phyloP scores from a whole-genome alignment of 2,113 vertebrate species.

The Periophthalmodon schlosseri region DNA sequence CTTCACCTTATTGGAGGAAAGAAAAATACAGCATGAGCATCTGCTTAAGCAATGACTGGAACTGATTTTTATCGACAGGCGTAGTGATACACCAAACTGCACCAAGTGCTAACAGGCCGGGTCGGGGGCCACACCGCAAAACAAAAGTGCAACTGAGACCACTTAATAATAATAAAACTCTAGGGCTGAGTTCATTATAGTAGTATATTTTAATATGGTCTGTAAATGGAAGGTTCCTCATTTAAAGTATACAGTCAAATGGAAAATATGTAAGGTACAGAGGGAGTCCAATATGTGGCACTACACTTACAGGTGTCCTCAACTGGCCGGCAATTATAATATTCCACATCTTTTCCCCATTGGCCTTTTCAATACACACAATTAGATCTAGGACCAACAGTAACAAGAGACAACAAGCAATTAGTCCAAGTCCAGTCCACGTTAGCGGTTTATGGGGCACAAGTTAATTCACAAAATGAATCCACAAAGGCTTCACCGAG shows the following conservation, averaged over 20 bases:
- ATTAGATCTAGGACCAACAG: background rate
- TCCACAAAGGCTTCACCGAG: background rate
- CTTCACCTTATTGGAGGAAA: no score
- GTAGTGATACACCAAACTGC: no score
- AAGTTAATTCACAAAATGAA: background rate
- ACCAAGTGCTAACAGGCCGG: no score
- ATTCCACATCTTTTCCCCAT: background rate
- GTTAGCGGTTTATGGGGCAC: background rate
- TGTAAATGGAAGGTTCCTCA: background rate
- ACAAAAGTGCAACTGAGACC: no score
- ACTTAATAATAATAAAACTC: background rate
- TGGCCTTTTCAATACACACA: background rate
- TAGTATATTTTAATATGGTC: no score
- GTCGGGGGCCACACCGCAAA: no score
- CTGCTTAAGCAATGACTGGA: no score
- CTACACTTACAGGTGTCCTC: background rate
- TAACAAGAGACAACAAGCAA: background rate
- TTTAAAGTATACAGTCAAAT: background rate
- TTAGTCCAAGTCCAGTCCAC: background rate
- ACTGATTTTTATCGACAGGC: no score
- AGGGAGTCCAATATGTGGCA: background rate
- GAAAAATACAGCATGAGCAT: no score
- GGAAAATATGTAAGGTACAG: background rate
- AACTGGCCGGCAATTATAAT: background rate
- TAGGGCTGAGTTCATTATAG: no score